A percentile compares a stretch with the other conserved stretches of the same genome.
Conservation (phyloP, 2,113 vertebrate genomes). For the Tragelaphus strepsiceros region DNA sequence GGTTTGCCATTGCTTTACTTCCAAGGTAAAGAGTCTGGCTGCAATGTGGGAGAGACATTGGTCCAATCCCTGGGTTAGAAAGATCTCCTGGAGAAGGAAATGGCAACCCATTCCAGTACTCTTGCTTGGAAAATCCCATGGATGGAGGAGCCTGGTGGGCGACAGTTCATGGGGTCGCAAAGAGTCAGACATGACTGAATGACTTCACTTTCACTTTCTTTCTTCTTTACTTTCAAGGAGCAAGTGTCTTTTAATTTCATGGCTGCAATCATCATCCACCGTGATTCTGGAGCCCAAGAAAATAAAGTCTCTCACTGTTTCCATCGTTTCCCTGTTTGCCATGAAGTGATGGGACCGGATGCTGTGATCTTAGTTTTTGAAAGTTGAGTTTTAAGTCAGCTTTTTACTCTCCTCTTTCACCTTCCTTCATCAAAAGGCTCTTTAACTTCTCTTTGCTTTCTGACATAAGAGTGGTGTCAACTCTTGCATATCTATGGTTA, state of each 20-base stretch:
- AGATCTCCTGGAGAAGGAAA: not conserved
- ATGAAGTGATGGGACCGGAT: not conserved
- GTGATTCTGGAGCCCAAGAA: not conserved
- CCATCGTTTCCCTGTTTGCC: not conserved
- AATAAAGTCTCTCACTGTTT: not conserved
- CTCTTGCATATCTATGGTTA: not conserved
- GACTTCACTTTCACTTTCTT: not conserved
- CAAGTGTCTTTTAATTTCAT: not conserved
- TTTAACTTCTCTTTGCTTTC: not conserved
- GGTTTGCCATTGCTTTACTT: not conserved
- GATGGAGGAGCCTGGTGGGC: not conserved
- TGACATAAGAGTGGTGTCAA: not conserved
- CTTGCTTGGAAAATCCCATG: not conserved
- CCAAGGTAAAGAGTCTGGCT: not conserved
- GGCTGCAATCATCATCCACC: not conserved
- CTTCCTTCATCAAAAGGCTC: not conserved
- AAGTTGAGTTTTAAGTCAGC: not conserved
- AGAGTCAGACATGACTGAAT: not conserved
- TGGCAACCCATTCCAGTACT: not conserved
- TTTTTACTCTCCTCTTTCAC: not conserved
- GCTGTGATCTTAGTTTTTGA: not conserved
- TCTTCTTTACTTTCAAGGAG: not conserved
- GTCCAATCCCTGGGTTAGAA: not conserved
- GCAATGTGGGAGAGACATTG: not conserved
- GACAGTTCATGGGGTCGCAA: not conserved